phyloP scores from a whole-genome alignment of 2,888 invertebrate genomes.

The Anthoptus insignis region DNA sequence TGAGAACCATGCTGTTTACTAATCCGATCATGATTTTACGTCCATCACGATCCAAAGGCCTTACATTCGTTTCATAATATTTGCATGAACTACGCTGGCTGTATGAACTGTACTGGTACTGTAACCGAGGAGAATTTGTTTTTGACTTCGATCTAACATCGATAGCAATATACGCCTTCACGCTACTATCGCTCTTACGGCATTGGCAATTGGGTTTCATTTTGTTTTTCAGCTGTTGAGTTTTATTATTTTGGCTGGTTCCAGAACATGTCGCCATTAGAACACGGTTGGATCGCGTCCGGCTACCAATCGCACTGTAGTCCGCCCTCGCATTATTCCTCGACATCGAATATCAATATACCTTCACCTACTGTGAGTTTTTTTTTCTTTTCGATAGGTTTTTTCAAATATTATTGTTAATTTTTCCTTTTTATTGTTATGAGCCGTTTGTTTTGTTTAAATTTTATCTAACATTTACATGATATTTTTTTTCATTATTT shows the following conservation, averaged over 20 bases:
- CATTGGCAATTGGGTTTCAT: constrained; percentile 19
- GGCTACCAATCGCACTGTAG: constrained; percentile 85
- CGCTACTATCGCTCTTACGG: constrained; percentile 30
- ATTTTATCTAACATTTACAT: no score
- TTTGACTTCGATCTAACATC: constrained; percentile 3
- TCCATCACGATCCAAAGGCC: neutral
- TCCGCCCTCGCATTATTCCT: constrained; percentile 84
- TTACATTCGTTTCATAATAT: constrained; percentile 16
- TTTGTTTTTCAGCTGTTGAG: constrained; percentile 34
- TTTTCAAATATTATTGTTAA: constrained; percentile 43
- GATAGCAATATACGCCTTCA: constrained; percentile 13
- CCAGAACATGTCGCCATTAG: constrained; percentile 85
- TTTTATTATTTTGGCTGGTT: constrained; percentile 57
- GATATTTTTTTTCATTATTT: constrained; percentile 9
- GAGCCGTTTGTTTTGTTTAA: neutral
- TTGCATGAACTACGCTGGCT: constrained; percentile 29
- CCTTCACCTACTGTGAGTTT: constrained; percentile 88
- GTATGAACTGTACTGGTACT: constrained; percentile 7
- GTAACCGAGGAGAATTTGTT: constrained; percentile 1
- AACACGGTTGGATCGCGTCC: constrained; percentile 89
- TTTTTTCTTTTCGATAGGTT: constrained; percentile 18
- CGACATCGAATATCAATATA: constrained; percentile 85
- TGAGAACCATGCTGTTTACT: constrained; percentile 3
- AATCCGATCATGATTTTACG: neutral
- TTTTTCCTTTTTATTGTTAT: neutral